Base-by-base conservation (phyloP, 1,140 invertebrate genomes). In the Drosophila willistoni region DNA sequence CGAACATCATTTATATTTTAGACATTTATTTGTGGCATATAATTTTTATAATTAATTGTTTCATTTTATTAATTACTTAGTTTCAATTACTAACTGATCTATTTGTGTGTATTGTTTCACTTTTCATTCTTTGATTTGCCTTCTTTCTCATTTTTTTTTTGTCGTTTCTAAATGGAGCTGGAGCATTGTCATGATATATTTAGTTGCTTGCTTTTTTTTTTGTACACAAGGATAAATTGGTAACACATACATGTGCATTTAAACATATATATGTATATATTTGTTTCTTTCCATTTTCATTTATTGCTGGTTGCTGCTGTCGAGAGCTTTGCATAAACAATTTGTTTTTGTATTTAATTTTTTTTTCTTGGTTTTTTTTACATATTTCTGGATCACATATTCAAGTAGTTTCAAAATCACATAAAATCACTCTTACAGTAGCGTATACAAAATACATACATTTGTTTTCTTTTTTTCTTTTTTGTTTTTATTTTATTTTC, bases 381-480 rank as follows among this genome's bases (percentile, higher is more conserved):
- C 78, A 77, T 90, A 70, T 79, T 87, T 80, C 66, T 87, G 84
- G 84, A 87, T 87, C 84, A 87, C 84, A 87, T 87, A 87, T 87
- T 87, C 84, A 87, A 87, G 84, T 87, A 87, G 84, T 87, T 87
- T 87, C 84, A 90, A 89, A 89, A 89, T 89, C 85, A 89, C 85
- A 89, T 89, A 90, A 89, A 89, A 90, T 89, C 85, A 89, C 85
- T 89, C 85, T 90, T 89, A 85, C 79, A 90, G 76, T 90, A 90
- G 86, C 86, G 86, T 90, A 90, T 90, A 90, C 86, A 90, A 90
- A 90, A 90, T 90, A 90, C 78, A 90, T 82, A 77, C 68, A 80
- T 79, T 71, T 83, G 6, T 29, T 29, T 29, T 29, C 6, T 25
- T 25, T 25, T 1, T 7, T 29, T 29, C 1, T 0, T 29, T 7